Conservation (phyloP, 2,113 vertebrate genomes). For the Xiphias gladius region DNA sequence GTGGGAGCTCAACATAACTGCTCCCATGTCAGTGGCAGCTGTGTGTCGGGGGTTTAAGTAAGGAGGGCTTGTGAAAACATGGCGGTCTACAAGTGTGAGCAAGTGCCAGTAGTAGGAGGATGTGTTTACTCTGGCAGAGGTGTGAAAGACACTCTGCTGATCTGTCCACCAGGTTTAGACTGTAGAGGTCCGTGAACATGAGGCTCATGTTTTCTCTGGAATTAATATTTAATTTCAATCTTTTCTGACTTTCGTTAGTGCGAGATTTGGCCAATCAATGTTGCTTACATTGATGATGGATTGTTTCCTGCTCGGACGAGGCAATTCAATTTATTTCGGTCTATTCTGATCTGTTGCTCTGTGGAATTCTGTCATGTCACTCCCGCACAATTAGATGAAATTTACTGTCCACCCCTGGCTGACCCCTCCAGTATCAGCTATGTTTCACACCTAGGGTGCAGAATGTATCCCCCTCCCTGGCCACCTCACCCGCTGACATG, state of each 20-base stretch:
- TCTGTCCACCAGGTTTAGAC: slow-evolving; percentile 61
- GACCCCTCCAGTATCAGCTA: slow-evolving; percentile 69
- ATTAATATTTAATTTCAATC: background rate
- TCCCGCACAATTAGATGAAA: slow-evolving; percentile 61
- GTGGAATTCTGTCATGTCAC: slow-evolving; percentile 19
- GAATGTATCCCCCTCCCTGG: slow-evolving; percentile 67
- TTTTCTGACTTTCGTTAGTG: background rate
- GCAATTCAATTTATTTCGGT: background rate
- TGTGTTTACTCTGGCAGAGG: slow-evolving; percentile 78
- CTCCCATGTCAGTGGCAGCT: slow-evolving; percentile 65
- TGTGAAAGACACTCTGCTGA: slow-evolving; percentile 77
- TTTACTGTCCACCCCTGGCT: slow-evolving; percentile 70
- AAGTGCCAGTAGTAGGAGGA: slow-evolving; percentile 71
- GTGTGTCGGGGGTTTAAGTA: slow-evolving; percentile 9
- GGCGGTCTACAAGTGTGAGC: slow-evolving; percentile 78
- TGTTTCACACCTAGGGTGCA: slow-evolving; percentile 80
- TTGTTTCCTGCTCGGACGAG: background rate
- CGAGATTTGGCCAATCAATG: fast-evolving
- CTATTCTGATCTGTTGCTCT: background rate
- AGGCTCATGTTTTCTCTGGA: background rate
- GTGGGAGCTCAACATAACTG: slow-evolving; percentile 20
- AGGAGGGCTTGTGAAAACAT: slow-evolving; percentile 77
- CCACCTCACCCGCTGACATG: slow-evolving; percentile 36
- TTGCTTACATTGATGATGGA: background rate
- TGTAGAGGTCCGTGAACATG: background rate